Evolutionary conservation across 2,797 vertebrate genomes (phyloP), one percentile per base, ranked within the genome.

Genomic region (Danio tinwini): DNA sequence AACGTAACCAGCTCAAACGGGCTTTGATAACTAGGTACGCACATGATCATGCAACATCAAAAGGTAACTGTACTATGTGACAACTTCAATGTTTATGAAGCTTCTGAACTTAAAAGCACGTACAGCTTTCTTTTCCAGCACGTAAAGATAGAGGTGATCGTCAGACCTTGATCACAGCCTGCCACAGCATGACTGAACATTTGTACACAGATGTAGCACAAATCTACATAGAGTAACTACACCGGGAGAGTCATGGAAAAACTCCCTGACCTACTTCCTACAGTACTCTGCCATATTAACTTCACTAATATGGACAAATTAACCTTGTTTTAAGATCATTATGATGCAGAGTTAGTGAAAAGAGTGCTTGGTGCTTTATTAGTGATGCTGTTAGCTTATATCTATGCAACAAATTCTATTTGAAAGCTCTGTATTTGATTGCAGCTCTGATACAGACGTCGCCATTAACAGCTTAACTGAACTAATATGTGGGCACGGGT

Each of bases 111-210:
- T 77, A 42, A 74, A 75, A 80, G 52, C 39, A 39, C 13, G 9
- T 21, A 17, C 3, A 65, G 49, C 29, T 61, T 63, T 72, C 21
- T 52, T 73, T 72, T 59, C 17, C 70, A 73, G 42, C 21, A 8
- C 0, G 44, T 39, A 58, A 74, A 16, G 55, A 73, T 73, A 58
- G 55, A 47, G 55, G 70, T 40, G 21, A 65, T 50, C 61, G 42
- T 49, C 78, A 58, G 62, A 65, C 59, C 50, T 73, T 80, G 69
- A 80, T 80, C 69, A 74, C 53, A 19, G 52, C 62, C 39, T 81
- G 70, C 44, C 61, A 74, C 78, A 49, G 58, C 62, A 19, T 50
- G 61, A 56, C 39, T 73, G 29, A 73, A 47, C 52, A 47, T 29
- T 67, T 59, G 45, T 29, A 61, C 3, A 7, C 56, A 21, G n/a